phyloP scores from a whole-genome alignment of 2,113 vertebrate species.

The Hyperopisus bebe region DNA sequence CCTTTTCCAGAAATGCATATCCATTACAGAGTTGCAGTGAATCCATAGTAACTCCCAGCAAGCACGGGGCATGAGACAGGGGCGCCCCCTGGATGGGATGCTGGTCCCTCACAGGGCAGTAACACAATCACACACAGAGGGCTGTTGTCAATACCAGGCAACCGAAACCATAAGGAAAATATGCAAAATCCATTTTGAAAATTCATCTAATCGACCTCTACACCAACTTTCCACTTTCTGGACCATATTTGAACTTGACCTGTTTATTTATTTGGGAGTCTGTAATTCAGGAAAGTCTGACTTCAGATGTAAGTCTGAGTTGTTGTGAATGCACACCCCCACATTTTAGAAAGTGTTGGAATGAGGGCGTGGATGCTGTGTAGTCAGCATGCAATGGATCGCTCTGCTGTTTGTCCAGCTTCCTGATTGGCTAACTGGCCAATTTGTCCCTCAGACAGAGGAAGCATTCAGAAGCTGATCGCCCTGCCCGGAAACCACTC shows the following conservation, averaged over 20 bases:
- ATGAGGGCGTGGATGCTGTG: background rate
- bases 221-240: background rate
- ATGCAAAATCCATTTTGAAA: background rate
- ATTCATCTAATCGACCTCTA: background rate
- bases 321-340: background rate
- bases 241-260: background rate
- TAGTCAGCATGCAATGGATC: background rate
- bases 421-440: conserved; percentile 12
- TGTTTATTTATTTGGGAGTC: background rate
- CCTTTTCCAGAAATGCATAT: background rate
- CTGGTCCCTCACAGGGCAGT: background rate
- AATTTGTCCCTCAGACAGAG: conserved; percentile 70
- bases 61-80: background rate
- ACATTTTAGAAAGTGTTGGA: background rate
- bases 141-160: background rate
- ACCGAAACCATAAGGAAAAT: background rate
- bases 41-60: background rate
- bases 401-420: background rate
- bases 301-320: background rate
- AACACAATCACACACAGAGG: background rate
- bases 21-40: background rate
- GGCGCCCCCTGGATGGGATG: background rate
- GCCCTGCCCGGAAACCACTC: conserved; percentile 82
- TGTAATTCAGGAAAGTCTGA: background rate
- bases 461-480: conserved; percentile 90